Base-by-base conservation (phyloP, 2,113 vertebrate genomes). In the Nerophis ophidion region DNA sequence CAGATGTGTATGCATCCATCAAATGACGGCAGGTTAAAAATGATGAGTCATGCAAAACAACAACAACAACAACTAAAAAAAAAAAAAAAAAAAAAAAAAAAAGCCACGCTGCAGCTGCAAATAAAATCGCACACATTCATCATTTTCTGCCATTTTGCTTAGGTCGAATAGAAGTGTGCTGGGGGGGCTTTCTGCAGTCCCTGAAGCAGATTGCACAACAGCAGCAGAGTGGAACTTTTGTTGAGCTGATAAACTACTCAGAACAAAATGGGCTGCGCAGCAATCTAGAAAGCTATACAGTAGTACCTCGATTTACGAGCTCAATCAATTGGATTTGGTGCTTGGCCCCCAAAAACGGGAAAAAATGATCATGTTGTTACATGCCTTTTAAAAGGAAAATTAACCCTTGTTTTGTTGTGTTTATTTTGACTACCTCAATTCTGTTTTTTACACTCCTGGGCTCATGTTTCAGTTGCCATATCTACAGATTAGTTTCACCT, bases 241-340 rank as follows among this genome's bases (percentile, higher is more conserved):
- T 36, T n/a, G 26, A 55, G 16, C 52, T 65, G 67, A 55, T 17
- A 74, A 72, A 77, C 61, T 70, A 63, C 68, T 68, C 17, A 66
- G 1, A n/a, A 52, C 47, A 56, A 66, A 71, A 57, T 38, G 40
- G 5, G 33, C 19, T 3, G 19, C 19, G 19, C 19, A 3, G 6
- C 33, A 8, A 12, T 33, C 13, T n/a, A 53, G 14, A 19, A 26
- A 26, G 1, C 19, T 26, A 26, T 26, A 26, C 19, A 26, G 19
- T 26, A 26, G 19, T 26, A 26, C 19, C 19, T 26, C 19, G 3
- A 26, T 3, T 26, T 26, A 26, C 19, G 19, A 19, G 6, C 4
- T 17, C n/a, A 49, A 49, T 9, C 15, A 8, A 17, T 16, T 44
- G 5, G 13, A 44, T 4, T 5, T 44, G 42, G 9, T 12, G 42